Conservation (phyloP, 2,797 vertebrate species). For the Spinibarbus caldwelli region DNA sequence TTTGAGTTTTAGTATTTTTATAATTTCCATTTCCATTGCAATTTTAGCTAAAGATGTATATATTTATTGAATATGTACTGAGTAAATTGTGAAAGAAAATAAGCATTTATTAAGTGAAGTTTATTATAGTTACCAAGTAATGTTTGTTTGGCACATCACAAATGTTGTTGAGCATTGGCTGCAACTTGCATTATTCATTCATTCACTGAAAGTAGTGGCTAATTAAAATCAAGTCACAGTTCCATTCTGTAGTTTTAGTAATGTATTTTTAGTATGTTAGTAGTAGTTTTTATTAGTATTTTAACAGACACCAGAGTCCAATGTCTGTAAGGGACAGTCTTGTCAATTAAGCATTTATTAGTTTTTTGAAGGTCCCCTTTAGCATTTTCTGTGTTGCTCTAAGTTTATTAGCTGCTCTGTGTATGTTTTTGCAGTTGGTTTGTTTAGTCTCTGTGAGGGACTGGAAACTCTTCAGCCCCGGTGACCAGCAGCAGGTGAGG, state of each 20-base stretch:
- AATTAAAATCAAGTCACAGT: background rate
- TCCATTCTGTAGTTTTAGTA: background rate
- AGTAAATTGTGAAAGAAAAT: background rate
- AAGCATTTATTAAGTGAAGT: background rate
- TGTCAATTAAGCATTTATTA: slow-evolving; percentile 15
- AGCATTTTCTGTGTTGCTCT: slow-evolving; percentile 52
- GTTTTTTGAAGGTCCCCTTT: slow-evolving; percentile 41
- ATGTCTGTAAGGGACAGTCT: background rate
- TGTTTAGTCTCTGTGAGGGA: slow-evolving; percentile 73
- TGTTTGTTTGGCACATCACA: background rate
- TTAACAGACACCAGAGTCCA: background rate
- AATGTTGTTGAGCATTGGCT: background rate
- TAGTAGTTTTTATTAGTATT: background rate
- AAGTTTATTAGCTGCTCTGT: slow-evolving; percentile 45
- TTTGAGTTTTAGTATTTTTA: background rate
- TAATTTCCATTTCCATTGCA: background rate
- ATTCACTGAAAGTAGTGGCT: background rate
- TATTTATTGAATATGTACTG: background rate
- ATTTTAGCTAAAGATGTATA: background rate
- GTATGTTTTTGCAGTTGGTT: slow-evolving; percentile 65
- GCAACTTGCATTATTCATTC: background rate
- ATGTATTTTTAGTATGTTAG: too few species aligned
- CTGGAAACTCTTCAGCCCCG: slow-evolving; percentile 84
- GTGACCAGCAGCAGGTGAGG: slow-evolving; percentile 88
- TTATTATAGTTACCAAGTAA: background rate